Percentiles rank a stretch among this genome's conserved stretches.
phyloP scores from a whole-genome alignment of 1,140 invertebrate genomes.

The Rhagoletis pomonella region DNA sequence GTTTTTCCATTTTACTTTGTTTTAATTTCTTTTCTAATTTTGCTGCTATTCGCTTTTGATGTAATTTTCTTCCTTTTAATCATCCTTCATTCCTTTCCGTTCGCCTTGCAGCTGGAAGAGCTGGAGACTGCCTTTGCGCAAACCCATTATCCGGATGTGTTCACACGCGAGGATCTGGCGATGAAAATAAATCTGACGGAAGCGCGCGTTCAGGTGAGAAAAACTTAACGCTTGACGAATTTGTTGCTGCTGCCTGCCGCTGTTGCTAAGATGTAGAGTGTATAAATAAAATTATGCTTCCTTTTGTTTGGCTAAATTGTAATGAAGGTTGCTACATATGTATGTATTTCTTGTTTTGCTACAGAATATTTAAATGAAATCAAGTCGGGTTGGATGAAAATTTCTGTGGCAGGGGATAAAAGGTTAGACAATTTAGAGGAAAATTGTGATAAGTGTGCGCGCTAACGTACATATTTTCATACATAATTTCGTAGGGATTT shows the following conservation, averaged over 20 bases:
- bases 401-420: neutral
- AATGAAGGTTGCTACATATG: slow-evolving; percentile 6
- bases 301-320: slow-evolving; percentile 30
- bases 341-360: neutral
- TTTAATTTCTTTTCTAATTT: neutral
- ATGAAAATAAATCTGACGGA: slow-evolving; percentile 99
- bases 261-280: neutral
- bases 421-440: neutral
- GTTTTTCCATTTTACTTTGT: neutral
- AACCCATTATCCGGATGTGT: slow-evolving; percentile 98
- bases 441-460: slow-evolving; percentile 13
- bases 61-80: neutral
- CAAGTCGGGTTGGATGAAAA: slow-evolving; percentile 55
- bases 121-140: slow-evolving; percentile 97
- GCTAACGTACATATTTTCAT: too few relatives aligned
- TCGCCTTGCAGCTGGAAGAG: slow-evolving; percentile 86
- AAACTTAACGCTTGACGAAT: neutral
- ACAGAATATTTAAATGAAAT: slow-evolving; percentile 58
- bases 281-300: slow-evolving; percentile 28
- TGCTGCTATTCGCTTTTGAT: neutral
- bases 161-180: slow-evolving; percentile 97
- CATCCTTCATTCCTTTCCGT: neutral
- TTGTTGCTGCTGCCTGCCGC: neutral
- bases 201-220: slow-evolving; percentile 94
- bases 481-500: slow-evolving; percentile 9